Conservation (phyloP, 2,113 vertebrate genomes). For the Ictalurus punctatus region DNA sequence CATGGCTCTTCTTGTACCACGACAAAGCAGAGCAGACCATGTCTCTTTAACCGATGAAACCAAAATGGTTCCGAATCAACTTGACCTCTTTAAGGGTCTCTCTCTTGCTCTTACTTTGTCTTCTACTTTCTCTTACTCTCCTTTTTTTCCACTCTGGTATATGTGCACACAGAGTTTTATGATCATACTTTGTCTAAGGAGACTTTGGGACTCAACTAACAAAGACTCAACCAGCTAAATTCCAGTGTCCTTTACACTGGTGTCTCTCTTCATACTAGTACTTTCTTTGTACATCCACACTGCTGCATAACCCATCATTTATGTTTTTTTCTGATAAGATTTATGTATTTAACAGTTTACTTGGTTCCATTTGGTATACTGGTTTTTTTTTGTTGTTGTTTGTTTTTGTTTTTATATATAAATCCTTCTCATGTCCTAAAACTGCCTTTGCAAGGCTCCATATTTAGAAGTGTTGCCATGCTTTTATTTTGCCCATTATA, state of each 20-base stretch:
- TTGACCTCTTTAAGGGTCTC: slow-evolving; percentile 37
- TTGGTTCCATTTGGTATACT: slow-evolving; percentile 32
- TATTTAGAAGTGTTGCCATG: slow-evolving; percentile 26
- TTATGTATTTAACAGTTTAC: slow-evolving; percentile 37
- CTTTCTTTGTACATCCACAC: slow-evolving; percentile 5
- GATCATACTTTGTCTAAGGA: slow-evolving; percentile 18
- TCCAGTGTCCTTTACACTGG: slow-evolving; percentile 11
- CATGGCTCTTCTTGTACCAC: slow-evolving; percentile 47
- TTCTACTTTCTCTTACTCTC: slow-evolving; percentile 28
- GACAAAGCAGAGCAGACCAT: slow-evolving; percentile 26
- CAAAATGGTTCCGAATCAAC: slow-evolving; percentile 49
- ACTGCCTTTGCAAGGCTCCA: slow-evolving; percentile 17
- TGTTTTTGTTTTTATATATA: slow-evolving; percentile 32
- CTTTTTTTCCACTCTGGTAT: slow-evolving; percentile 20
- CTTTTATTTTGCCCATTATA: slow-evolving; percentile 45
- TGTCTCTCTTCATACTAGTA: slow-evolving; percentile 22
- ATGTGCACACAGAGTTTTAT: slow-evolving; percentile 22
- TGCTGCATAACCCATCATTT: neutral
- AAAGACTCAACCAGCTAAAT: slow-evolving; percentile 40
- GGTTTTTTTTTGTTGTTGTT: slow-evolving; percentile 28
- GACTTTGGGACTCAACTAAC: slow-evolving; percentile 16
- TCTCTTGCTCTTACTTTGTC: slow-evolving; percentile 20
- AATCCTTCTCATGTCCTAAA: neutral
- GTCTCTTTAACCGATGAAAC: slow-evolving; percentile 41
- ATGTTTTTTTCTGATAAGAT: neutral